These are phyloP conservation scores for Tragulus kanchil DNA, from an alignment of 2,113 vertebrate species.

Conservation along the genomic window DNA sequence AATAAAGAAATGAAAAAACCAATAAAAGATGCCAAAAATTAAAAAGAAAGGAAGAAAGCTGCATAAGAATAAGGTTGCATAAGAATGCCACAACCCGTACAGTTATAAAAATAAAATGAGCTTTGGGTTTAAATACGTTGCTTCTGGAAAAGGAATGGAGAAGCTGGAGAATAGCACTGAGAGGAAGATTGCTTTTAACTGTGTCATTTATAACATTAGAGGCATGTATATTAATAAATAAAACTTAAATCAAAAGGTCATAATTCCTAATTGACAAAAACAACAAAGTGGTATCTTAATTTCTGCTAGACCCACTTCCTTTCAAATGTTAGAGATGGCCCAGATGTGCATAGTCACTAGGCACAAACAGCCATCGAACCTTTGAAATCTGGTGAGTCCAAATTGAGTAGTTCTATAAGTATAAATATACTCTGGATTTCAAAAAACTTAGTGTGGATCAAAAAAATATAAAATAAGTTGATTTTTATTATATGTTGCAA, in stretches of 20 bases:
- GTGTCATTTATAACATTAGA: not conserved
- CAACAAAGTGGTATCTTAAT: not conserved
- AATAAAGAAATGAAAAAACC: too few relatives aligned
- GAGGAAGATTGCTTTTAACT: not conserved
- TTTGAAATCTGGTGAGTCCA: not conserved
- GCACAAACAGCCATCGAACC: not conserved
- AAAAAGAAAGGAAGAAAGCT: not conserved
- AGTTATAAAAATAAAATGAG: not conserved
- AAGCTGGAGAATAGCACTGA: not conserved
- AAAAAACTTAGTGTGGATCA: not conserved
- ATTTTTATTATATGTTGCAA: not conserved
- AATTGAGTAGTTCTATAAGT: not conserved
- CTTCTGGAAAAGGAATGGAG: not conserved
- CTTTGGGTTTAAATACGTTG: not conserved
- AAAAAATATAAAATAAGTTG: not conserved
- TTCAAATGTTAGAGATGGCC: not conserved
- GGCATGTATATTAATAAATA: not conserved
- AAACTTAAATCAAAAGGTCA: constrained; percentile 1
- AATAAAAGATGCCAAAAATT: not conserved
- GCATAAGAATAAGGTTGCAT: not conserved
- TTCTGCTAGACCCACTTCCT: not conserved
- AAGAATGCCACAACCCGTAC: not conserved
- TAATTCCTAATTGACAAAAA: not conserved
- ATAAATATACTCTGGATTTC: not conserved
- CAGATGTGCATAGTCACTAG: not conserved